A percentile compares a stretch with the other conserved stretches of the same genome.
Evolutionary conservation across 2,888 invertebrate species (phyloP).

Genomic region (Rugalucina vietnamica): DNA sequence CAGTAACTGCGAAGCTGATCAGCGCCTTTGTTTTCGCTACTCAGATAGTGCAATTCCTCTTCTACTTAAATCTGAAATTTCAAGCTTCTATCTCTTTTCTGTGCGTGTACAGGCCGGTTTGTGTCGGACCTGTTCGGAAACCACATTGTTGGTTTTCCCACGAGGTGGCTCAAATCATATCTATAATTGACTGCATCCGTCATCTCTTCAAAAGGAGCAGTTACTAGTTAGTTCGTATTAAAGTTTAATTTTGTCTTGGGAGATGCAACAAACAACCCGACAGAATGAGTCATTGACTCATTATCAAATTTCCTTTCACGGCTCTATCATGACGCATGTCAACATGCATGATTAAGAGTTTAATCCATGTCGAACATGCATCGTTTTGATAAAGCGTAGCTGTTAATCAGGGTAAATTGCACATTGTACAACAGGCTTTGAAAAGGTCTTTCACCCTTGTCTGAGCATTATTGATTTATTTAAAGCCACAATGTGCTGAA

Average conservation of each 20-base stretch:
- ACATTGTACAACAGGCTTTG: neutral
- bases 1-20: too few species aligned
- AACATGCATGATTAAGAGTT: neutral
- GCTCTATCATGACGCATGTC: neutral
- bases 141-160: too few species aligned
- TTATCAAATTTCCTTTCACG: neutral
- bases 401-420: constrained; percentile 9
- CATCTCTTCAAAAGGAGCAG: neutral
- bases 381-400: neutral
- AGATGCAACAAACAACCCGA: neutral
- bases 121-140: too few species aligned
- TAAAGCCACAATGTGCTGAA: neutral
- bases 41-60: too few species aligned
- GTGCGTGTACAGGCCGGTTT: too few species aligned
- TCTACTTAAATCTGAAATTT: too few species aligned
- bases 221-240: neutral
- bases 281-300: constrained; percentile 7
- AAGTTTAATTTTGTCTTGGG: neutral
- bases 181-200: too few species aligned
- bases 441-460: neutral
- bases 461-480: neutral
- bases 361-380: neutral
- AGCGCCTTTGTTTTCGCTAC: too few species aligned
- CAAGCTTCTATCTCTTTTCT: too few species aligned
- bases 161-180: too few species aligned